Percentiles rank a stretch among this genome's conserved stretches.
These are phyloP conservation scores for Eptesicus fuscus DNA, from an alignment of 2,113 vertebrate species.

Conservation along the genomic window DNA sequence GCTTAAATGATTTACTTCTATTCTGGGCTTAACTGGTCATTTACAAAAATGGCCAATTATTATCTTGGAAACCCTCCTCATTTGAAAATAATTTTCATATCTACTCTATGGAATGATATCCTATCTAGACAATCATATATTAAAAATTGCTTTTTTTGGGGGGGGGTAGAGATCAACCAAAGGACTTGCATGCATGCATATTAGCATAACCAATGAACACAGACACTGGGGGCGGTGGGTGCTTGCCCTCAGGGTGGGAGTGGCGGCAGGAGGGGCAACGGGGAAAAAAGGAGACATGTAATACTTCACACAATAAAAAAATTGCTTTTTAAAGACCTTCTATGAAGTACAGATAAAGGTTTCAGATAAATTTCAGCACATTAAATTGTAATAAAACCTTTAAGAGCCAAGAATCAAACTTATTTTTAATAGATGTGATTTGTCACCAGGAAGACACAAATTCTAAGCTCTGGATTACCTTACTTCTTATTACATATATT, in stretches of 20 bases:
- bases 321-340: neutral
- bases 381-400: slow-evolving; percentile 38
- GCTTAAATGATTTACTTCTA: neutral
- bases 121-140: neutral
- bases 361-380: slow-evolving; percentile 61
- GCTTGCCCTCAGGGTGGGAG: no score
- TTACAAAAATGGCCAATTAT: slow-evolving; percentile 10
- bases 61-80: slow-evolving; percentile 55
- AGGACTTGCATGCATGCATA: no score
- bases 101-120: neutral
- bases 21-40: neutral
- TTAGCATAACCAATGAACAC: no score
- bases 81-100: slow-evolving; percentile 26
- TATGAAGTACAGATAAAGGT: slow-evolving; percentile 34
- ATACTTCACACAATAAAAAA: neutral
- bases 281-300: no score
- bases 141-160: neutral
- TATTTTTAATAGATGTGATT: slow-evolving; percentile 67
- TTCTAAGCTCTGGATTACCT: slow-evolving; percentile 75
- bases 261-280: no score
- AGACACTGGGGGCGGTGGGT: no score
- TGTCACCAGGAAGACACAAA: slow-evolving; percentile 71
- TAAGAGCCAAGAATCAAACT: slow-evolving; percentile 50
- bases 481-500: slow-evolving; percentile 73
- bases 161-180: no score